Evolutionary conservation across 1,140 invertebrate genomes (phyloP).

Genomic region (Calephelis virginiensis): DNA sequence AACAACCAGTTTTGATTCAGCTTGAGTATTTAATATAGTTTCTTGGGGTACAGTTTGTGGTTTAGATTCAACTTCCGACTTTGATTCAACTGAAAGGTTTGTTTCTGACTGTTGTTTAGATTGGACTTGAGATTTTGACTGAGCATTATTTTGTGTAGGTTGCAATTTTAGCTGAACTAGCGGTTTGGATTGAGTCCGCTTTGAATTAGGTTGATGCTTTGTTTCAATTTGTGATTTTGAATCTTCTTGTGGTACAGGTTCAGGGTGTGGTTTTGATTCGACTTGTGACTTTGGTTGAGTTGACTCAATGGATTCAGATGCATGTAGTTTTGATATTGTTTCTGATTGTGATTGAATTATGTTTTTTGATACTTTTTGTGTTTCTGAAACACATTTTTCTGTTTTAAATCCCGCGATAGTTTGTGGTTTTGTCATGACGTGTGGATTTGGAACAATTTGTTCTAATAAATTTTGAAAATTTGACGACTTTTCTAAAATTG

Average conservation of each 20-base stretch:
- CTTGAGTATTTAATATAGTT: too few relatives aligned
- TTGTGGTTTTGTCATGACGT: background rate
- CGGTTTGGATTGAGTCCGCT: background rate
- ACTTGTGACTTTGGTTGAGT: background rate
- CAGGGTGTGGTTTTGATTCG: background rate
- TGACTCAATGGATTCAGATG: background rate
- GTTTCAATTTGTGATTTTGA: background rate
- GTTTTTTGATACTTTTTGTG: background rate
- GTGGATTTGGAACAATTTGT: background rate
- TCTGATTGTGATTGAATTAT: background rate
- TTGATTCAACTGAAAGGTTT: too few relatives aligned
- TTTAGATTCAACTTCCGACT: too few relatives aligned
- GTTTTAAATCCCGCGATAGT: background rate
- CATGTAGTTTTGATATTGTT: background rate
- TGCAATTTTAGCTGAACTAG: background rate
- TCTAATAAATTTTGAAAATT: background rate
- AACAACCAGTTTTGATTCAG: too few relatives aligned
- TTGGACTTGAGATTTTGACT: too few relatives aligned
- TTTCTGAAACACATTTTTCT: background rate
- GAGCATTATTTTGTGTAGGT: background rate
- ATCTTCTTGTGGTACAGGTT: background rate
- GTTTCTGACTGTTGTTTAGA: too few relatives aligned
- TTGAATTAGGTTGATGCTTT: background rate
- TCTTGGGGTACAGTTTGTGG: too few relatives aligned
- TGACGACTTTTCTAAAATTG: background rate